Evolutionary conservation across 2,797 vertebrate genomes (phyloP).

Genomic region (Poliocrania exsul): DNA sequence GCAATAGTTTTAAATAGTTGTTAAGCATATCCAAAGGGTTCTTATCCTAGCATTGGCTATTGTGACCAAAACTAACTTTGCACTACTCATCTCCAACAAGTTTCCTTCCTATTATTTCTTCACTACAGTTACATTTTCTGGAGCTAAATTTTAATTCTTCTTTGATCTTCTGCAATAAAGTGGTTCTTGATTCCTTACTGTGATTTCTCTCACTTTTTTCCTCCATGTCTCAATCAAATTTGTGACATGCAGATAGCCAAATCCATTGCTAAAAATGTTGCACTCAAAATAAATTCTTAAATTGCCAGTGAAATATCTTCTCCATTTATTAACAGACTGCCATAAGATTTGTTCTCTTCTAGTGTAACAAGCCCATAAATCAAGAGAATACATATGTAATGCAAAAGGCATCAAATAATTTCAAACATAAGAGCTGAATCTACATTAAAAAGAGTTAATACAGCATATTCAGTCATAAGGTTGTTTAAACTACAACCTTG

Average conservation of each 20-base stretch:
- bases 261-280: not conserved
- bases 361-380: not conserved
- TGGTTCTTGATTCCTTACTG: not conserved
- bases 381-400: not conserved
- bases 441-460: not conserved
- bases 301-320: constrained; percentile 28
- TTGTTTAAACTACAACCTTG: not conserved
- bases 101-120: constrained; percentile 31
- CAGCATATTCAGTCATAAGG: not conserved
- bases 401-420: not conserved
- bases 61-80: not conserved
- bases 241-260: constrained; percentile 16
- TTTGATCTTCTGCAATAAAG: constrained; percentile 46
- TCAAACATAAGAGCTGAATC: not conserved
- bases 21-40: not conserved
- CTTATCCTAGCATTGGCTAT: not conserved
- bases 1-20: not conserved
- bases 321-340: not conserved
- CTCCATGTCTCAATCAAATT: not conserved
- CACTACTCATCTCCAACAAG: constrained; percentile 10
- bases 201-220: constrained; percentile 28
- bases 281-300: constrained; percentile 60
- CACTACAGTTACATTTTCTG: not conserved
- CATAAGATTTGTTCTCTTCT: not conserved
- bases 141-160: not conserved